Percentiles rank a stretch among this genome's conserved stretches.
phyloP scores from a whole-genome alignment of 2,797 vertebrate genomes.

The Enteromius unitaeniatus region DNA sequence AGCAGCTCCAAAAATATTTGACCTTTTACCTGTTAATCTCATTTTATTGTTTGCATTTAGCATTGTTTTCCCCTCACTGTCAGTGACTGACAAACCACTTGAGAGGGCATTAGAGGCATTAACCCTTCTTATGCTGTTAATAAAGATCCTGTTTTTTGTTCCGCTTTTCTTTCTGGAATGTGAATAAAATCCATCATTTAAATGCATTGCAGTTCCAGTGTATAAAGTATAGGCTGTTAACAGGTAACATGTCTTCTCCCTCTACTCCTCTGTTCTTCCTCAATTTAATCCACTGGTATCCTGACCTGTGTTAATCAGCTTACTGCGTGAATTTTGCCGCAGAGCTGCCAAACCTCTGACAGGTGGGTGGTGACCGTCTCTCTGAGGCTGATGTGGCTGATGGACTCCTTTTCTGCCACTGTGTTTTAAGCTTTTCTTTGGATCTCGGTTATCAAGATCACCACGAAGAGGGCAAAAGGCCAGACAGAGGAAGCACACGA shows the following conservation, averaged over 20 bases:
- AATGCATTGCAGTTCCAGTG: conserved; percentile 49
- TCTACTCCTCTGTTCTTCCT: conserved; percentile 79
- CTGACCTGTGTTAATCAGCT: conserved; percentile 82
- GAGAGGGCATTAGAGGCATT: conserved; percentile 12
- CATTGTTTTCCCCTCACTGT: neutral
- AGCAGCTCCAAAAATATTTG: neutral
- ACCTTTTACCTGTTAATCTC: neutral
- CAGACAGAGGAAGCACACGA: conserved; percentile 11
- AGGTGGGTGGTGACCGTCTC: conserved; percentile 55
- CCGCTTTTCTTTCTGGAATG: neutral
- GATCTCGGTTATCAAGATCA: conserved; percentile 75
- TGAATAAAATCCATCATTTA: conserved; percentile 26
- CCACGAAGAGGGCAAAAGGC: neutral
- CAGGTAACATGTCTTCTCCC: conserved; percentile 76
- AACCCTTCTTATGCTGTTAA: neutral
- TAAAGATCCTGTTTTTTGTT: neutral
- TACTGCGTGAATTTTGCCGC: conserved; percentile 79
- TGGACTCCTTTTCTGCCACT: conserved; percentile 73
- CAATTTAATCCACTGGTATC: conserved; percentile 84
- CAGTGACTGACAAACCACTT: neutral
- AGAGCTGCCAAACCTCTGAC: conserved; percentile 78
- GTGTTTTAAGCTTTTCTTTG: conserved; percentile 77
- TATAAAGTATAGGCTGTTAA: conserved; percentile 63
- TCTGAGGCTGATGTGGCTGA: conserved; percentile 46
- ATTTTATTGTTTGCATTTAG: conserved; percentile 6